phyloP scores from a whole-genome alignment of 2,113 vertebrate genomes.

The Talpa occidentalis region DNA sequence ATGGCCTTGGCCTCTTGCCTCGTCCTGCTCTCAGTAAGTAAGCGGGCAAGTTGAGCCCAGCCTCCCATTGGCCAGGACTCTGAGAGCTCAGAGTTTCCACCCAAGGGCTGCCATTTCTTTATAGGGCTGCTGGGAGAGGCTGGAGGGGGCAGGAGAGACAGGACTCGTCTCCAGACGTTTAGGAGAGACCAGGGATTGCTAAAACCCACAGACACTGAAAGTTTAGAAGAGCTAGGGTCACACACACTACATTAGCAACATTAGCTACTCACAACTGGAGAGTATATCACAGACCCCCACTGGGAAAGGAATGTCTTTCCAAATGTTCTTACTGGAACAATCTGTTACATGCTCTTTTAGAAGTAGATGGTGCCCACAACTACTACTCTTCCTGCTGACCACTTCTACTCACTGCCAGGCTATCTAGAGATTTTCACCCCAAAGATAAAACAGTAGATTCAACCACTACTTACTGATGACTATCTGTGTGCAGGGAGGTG shows the following conservation, averaged over 20 bases:
- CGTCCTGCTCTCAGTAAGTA: constrained; percentile 74
- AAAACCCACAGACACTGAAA: constrained; percentile 65
- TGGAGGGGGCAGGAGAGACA: constrained; percentile 63
- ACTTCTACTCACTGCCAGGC: neutral
- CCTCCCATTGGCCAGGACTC: constrained; percentile 78
- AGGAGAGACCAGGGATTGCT: constrained; percentile 62
- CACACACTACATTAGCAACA: neutral
- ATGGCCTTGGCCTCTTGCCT: constrained; percentile 78
- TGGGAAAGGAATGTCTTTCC: constrained; percentile 62
- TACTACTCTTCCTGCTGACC: neutral
- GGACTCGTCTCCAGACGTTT: constrained; percentile 68
- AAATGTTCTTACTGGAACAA: constrained; percentile 21
- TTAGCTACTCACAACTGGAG: constrained; percentile 42
- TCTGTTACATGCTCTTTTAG: constrained; percentile 30
- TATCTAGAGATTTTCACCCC: neutral
- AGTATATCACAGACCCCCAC: constrained; percentile 43
- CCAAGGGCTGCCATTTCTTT: constrained; percentile 74
- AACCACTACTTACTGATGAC: neutral
- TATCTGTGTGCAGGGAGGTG: neutral
- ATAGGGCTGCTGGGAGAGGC: constrained; percentile 19
- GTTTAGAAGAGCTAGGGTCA: constrained; percentile 62
- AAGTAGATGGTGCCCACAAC: neutral
- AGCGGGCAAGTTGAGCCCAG: constrained; percentile 76
- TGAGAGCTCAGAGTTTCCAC: constrained; percentile 83
- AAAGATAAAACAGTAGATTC: neutral